A percentile compares a stretch with the other conserved stretches of the same genome.
Evolutionary conservation across 1,140 invertebrate species (phyloP).

Genomic region (Musca vetustissima): DNA sequence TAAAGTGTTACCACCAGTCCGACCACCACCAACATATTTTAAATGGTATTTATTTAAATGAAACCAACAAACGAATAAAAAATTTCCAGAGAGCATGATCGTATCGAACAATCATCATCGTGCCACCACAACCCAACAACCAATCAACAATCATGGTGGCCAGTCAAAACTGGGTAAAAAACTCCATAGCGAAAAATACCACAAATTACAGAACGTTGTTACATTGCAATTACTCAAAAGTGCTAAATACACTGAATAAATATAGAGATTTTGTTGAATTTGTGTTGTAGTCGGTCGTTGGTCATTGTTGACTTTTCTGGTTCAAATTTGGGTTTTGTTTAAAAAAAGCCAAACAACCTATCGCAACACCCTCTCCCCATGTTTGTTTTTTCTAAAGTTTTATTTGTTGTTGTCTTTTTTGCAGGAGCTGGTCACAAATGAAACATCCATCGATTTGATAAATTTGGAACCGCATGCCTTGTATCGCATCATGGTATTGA

Average conservation of each 20-base stretch:
- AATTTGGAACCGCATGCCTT: slow-evolving; percentile 65
- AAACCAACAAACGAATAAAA: too few relatives aligned
- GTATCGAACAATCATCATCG: too few relatives aligned
- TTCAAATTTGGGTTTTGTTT: too few relatives aligned
- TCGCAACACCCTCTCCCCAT: not conserved
- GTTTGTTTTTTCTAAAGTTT: too few relatives aligned
- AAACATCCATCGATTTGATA: slow-evolving; percentile 63
- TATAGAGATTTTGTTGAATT: slow-evolving; percentile 1
- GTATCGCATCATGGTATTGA: slow-evolving; percentile 78
- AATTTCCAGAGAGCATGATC: too few relatives aligned
- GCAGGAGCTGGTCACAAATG: slow-evolving; percentile 69
- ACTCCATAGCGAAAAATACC: slow-evolving; percentile 6
- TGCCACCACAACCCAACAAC: too few relatives aligned
- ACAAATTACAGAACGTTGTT: slow-evolving; percentile 17
- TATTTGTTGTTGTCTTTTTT: not conserved
- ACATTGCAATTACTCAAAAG: slow-evolving; percentile 20
- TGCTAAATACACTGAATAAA: slow-evolving; percentile 6
- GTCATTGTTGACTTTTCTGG: not conserved
- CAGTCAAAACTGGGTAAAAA: too few relatives aligned
- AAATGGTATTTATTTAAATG: slow-evolving; percentile 9
- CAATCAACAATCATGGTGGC: too few relatives aligned
- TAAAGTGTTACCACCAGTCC: slow-evolving; percentile 8
- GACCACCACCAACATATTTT: not conserved
- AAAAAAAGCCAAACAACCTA: too few relatives aligned
- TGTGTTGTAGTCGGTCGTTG: too few relatives aligned